Evolutionary conservation across 2,113 vertebrate genomes (phyloP).

Genomic region (Ceuthmochares aereus): DNA sequence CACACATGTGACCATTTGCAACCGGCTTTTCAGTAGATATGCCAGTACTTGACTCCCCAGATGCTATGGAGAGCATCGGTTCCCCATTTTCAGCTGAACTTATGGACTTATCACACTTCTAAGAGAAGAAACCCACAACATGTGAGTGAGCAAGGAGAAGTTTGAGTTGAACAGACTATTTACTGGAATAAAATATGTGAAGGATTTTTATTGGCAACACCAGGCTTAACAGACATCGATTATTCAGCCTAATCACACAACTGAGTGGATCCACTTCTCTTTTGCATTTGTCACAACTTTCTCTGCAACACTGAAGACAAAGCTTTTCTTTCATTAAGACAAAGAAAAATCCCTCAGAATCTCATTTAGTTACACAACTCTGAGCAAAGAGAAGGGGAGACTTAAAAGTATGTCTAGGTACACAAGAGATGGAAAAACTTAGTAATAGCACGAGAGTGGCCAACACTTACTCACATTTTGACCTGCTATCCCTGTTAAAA

Average conservation of each 20-base stretch:
- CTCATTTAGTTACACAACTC: not conserved
- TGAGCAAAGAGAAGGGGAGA: not conserved
- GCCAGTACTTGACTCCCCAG: not conserved
- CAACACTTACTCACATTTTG: not conserved
- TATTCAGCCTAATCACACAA: not conserved
- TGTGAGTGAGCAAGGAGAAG: not conserved
- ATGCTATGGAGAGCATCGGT: not conserved
- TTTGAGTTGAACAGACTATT: not conserved
- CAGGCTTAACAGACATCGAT: not conserved
- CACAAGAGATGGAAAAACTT: not conserved
- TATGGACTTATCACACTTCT: not conserved
- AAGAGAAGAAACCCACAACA: not conserved
- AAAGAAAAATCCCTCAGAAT: not conserved
- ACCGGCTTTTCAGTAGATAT: no score
- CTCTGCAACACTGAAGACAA: not conserved
- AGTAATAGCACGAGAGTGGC: not conserved
- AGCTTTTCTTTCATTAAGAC: not conserved
- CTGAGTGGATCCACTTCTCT: not conserved
- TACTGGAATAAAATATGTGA: not conserved
- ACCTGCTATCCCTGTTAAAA: not conserved
- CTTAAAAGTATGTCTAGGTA: not conserved
- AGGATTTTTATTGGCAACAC: not conserved
- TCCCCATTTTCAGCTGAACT: not conserved
- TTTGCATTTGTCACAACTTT: not conserved
- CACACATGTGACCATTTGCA: fast-evolving